Base-by-base conservation (phyloP, 2,797 vertebrate species). In the Esox masquinongy region DNA sequence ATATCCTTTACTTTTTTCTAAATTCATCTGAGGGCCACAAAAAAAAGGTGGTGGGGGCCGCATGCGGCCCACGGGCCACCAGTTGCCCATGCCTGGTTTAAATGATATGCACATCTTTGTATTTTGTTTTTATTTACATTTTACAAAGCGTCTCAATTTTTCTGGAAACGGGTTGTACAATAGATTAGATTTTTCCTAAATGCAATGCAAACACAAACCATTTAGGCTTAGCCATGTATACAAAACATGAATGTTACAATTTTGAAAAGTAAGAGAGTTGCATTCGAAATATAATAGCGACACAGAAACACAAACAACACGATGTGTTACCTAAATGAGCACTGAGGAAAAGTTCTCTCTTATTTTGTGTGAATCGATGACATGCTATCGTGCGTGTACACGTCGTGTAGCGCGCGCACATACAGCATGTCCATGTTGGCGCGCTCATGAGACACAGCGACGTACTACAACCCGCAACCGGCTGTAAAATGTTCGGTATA, bases 401-500 rank as follows among this genome's bases (percentile, higher is more conserved):
- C 5, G 47, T 53, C 72, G 74, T 81, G 69, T 76, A 68, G 79
- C 80, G 82, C 86, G 84, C 84, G 76, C 90, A 15, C 82, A 66
- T 22, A 67, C 73, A 81, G 82, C 81, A 80, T 74, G 85, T 63
- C 67, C 78, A 73, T 84, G 79, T 82, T 29, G 81, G 84, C 79
- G 85, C 68, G 84, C 85, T 88, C 87, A 77, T 84, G 85, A 85
- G 83, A 83, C 81, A 22, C 71, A 34, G 19, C 75, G 50, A 39
- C 74, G 79, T 85, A 87, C 88, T 87, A 85, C 83, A 84, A 76
- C 77, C 83, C 74, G 74, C 63, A 29, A 77, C 61, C 74, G 77
- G 2, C 26, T 81, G 77, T 85, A 85, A 87, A 36, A 78, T 82
- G 74, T 47, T 71, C 29, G 51, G 49, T 61, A 34, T 67, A 53